Conservation (phyloP, 2,888 invertebrate genomes). For the Drosophila kambysellisi region DNA sequence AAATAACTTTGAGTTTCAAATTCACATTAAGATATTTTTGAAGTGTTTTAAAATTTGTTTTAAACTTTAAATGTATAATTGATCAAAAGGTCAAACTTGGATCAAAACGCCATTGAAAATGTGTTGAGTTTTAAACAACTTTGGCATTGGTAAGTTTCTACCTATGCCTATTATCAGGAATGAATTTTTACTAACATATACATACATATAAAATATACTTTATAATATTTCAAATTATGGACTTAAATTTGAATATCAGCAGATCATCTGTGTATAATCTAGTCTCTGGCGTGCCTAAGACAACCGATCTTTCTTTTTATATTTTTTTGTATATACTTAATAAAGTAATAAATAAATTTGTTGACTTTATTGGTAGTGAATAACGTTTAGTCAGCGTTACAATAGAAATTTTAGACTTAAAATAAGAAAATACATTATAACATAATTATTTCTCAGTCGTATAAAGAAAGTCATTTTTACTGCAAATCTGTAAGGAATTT, state of each 20-base stretch:
- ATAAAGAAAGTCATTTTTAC: not conserved
- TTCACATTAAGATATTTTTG: not conserved
- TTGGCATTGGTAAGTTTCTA: not conserved
- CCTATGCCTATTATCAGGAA: no score
- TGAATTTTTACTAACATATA: not conserved
- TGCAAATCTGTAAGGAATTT: slow-evolving; percentile 21
- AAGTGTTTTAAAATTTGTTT: not conserved
- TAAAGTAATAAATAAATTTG: not conserved
- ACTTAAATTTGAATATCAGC: not conserved
- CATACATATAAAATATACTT: not conserved
- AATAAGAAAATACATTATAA: not conserved
- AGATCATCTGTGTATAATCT: not conserved
- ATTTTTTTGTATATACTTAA: not conserved
- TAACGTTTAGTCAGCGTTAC: not conserved
- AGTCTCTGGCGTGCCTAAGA: not conserved
- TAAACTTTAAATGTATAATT: not conserved
- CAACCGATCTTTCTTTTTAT: not conserved
- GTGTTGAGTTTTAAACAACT: not conserved
- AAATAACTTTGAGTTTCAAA: not conserved
- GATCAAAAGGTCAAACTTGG: not conserved
- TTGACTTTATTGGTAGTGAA: not conserved
- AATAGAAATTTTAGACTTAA: not conserved
- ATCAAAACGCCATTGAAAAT: not conserved
- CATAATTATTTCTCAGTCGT: not conserved
- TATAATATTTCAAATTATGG: not conserved